Base-by-base conservation (phyloP, 2,888 invertebrate genomes). In the Brachypalpus laphriformis region DNA sequence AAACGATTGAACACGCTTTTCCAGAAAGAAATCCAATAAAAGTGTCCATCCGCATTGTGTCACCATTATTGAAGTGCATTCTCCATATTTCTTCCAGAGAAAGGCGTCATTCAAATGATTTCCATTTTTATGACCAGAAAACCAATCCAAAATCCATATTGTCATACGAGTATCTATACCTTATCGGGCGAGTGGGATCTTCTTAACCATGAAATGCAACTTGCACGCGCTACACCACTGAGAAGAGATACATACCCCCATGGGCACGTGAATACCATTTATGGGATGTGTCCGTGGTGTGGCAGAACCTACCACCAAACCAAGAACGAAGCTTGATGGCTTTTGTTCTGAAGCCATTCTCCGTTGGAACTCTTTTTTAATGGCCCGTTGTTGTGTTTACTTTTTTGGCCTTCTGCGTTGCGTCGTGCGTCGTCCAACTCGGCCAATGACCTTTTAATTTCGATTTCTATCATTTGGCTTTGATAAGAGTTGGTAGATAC, bases 391-490 rank as follows among this genome's bases (percentile, higher is more conserved):
- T 68, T 51, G 54, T 68, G 68, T 68, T 68, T 54, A 28, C 25
- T 25, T 25, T n/a, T 28, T 9, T 59, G 20, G 57, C 25, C 25
- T 68, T 54, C 11, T 18, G 25, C n/a, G 9, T 40, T 2, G 61
- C 49, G 40, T 28, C 51, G 51, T 5, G 40, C 72, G 61, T 11
- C 40, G 31, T 34, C 22, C 28, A 14, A 0, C 34, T 31, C 65
- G 80, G 83, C 65, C 83, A 80, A 59, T 76, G 75, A 81, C 63
- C 85, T 66, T 56, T 70, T 37, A 81, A 81, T 85, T 85, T 85
- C 85, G 85, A 81, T 85, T 85, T 85, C 81, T 76, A 81, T 85
- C 57, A 9, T 57, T 20, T 14, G 57, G 16, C 18, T 57, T 40
- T 28, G 22, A 28, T 59, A 16, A 40, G n/a, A 77, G 40, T 42